Conservation (phyloP, 2,888 invertebrate genomes). For the Didymodactylos carnosus region DNA sequence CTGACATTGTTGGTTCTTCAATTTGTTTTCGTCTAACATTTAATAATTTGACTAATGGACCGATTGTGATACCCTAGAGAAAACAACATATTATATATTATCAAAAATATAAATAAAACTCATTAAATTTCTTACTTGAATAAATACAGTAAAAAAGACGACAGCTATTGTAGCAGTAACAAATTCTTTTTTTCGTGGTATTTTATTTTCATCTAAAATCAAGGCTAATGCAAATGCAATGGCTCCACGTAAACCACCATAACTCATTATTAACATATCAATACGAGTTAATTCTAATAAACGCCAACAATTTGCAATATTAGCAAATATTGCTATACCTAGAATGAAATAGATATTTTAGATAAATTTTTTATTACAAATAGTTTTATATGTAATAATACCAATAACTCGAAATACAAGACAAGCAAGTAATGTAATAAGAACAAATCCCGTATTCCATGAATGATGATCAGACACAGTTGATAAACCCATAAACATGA, state of each 20-base stretch:
- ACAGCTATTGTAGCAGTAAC: conserved; percentile 89
- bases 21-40: conserved; percentile 7
- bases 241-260: conserved; percentile 82
- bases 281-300: conserved; percentile 39
- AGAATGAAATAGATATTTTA: conserved; percentile 58
- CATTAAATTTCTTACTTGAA: conserved; percentile 42
- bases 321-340: conserved; percentile 54
- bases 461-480: conserved; percentile 69
- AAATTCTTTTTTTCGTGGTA: conserved; percentile 74
- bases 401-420: conserved; percentile 59
- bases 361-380: conserved; percentile 70
- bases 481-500: conserved; percentile 92
- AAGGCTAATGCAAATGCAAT: conserved; percentile 79
- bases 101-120: neutral
- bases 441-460: conserved; percentile 87
- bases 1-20: conserved; percentile 4
- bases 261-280: conserved; percentile 71
- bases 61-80: conserved; percentile 1
- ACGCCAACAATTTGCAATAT: conserved; percentile 51
- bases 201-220: conserved; percentile 48
- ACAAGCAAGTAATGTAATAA: conserved; percentile 76
- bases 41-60: conserved; percentile 4
- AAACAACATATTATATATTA: neutral
- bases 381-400: conserved; percentile 60
- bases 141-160: conserved; percentile 92